Conservation (phyloP, 1,140 invertebrate species). For the Oreohelix idahoensis region DNA sequence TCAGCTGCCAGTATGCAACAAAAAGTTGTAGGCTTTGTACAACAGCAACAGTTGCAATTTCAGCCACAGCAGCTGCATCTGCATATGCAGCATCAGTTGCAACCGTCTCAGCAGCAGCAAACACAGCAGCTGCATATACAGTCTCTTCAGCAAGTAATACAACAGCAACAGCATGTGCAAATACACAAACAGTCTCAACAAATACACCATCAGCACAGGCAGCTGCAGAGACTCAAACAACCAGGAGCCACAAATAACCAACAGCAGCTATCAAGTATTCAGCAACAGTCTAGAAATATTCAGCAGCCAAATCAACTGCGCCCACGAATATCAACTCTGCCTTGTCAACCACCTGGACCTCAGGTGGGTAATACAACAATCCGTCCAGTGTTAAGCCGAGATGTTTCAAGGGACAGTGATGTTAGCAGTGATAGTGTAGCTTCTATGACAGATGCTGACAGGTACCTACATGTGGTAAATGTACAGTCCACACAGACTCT, state of each 20-base stretch:
- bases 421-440: slow-evolving; percentile 14
- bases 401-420: slow-evolving; percentile 20
- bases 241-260: neutral
- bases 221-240: neutral
- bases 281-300: neutral
- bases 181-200: neutral
- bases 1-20: neutral
- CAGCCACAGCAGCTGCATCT: neutral
- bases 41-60: slow-evolving; percentile 21
- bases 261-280: neutral
- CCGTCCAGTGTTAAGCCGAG: slow-evolving; percentile 10
- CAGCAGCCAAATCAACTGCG: neutral
- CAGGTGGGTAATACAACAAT: neutral
- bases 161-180: neutral
- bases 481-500: slow-evolving; percentile 5
- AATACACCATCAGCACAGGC: neutral
- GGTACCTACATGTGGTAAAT: slow-evolving; percentile 26
- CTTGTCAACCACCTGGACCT: neutral
- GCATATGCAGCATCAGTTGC: slow-evolving; percentile 8
- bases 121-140: slow-evolving; percentile 14
- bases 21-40: slow-evolving; percentile 1
- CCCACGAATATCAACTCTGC: slow-evolving; percentile 29
- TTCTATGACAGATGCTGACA: slow-evolving; percentile 33
- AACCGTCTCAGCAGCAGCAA: neutral
- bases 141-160: slow-evolving; percentile 2